Evolutionary conservation across 2,888 invertebrate species (phyloP).

Genomic region (Geophilus truncorum): DNA sequence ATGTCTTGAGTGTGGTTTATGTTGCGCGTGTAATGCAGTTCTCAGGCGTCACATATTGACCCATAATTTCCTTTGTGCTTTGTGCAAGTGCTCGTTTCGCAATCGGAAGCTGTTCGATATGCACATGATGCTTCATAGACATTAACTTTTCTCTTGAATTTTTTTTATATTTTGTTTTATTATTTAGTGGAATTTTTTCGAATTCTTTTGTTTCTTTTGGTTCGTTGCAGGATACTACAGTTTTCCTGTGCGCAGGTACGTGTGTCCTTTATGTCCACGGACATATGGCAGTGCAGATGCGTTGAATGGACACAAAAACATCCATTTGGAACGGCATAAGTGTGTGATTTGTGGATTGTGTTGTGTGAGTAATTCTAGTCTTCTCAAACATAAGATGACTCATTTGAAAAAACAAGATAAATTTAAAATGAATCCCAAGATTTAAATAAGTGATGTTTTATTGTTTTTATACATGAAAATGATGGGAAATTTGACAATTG

Average conservation of each 20-base stretch:
- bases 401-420: background rate
- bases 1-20: constrained; percentile 22
- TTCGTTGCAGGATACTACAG: background rate
- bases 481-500: too few relatives aligned
- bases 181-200: background rate
- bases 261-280: background rate
- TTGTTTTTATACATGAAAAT: too few relatives aligned
- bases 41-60: background rate
- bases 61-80: background rate
- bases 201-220: background rate
- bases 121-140: background rate
- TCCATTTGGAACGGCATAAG: constrained; percentile 29
- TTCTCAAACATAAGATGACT: constrained; percentile 13
- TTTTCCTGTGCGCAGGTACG: background rate
- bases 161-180: background rate
- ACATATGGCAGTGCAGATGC: background rate
- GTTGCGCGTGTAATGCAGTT: constrained; percentile 30
- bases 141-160: background rate
- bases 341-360: constrained; percentile 26
- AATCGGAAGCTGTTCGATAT: background rate
- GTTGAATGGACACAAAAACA: background rate
- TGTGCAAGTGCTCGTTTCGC: background rate
- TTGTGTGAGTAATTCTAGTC: constrained; percentile 29
- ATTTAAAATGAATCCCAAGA: too few relatives aligned
- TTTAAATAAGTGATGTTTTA: too few relatives aligned